These are phyloP conservation scores for Psilanteris sp. DNA, from an alignment of 1,140 invertebrate species.

Conservation along the genomic window DNA sequence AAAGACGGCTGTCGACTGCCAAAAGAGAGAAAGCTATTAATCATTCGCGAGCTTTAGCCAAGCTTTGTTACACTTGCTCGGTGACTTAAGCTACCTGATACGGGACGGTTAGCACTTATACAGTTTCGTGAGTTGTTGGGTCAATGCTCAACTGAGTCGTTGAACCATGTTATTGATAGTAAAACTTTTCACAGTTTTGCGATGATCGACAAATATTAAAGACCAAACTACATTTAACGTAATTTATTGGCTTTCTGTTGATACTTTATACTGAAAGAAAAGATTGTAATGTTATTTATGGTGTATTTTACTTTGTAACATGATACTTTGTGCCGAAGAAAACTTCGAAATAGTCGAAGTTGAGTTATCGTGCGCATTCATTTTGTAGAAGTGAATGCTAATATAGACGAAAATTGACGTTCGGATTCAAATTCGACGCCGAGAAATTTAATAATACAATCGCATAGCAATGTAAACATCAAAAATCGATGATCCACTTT, in stretches of 20 bases:
- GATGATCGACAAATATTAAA: constrained; percentile 37
- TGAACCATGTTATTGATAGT: constrained; percentile 66
- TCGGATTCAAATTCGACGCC: no score
- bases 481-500: no score
- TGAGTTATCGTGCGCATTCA: constrained; percentile 1
- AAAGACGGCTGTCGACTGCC: constrained; percentile 64
- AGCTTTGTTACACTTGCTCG: constrained; percentile 57
- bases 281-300: constrained; percentile 30
- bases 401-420: no score
- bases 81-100: constrained; percentile 52
- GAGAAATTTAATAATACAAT: no score
- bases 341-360: neutral
- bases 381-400: neutral
- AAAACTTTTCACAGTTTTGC: constrained; percentile 59
- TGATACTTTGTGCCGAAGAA: constrained; percentile 12
- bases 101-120: constrained; percentile 39
- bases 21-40: constrained; percentile 66
- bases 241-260: constrained; percentile 25
- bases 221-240: constrained; percentile 35
- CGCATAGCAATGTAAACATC: no score
- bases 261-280: constrained; percentile 10
- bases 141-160: constrained; percentile 58
- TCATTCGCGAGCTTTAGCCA: constrained; percentile 65
- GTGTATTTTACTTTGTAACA: constrained; percentile 13
- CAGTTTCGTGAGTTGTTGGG: constrained; percentile 39